phyloP scores from a whole-genome alignment of 2,113 vertebrate genomes.

The Cercocebus atys region DNA sequence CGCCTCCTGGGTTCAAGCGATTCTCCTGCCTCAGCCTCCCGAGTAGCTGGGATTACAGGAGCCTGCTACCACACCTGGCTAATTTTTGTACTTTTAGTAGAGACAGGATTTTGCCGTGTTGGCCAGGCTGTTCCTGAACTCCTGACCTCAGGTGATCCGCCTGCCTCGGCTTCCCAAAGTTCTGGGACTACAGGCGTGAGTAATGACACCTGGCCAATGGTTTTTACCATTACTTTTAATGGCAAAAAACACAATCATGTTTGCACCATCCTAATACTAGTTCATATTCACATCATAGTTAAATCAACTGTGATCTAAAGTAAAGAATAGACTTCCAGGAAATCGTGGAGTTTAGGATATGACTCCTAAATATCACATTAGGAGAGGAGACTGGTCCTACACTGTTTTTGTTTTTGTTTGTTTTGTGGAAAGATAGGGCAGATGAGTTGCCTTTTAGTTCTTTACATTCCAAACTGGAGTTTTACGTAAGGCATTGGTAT shows the following conservation, averaged over 20 bases:
- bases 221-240: neutral
- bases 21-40: too few relatives aligned
- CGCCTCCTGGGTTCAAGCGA: too few relatives aligned
- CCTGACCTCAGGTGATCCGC: too few relatives aligned
- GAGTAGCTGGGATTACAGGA: too few relatives aligned
- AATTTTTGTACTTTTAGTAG: too few relatives aligned
- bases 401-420: neutral
- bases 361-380: neutral
- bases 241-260: too few relatives aligned
- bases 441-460: neutral
- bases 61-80: too few relatives aligned
- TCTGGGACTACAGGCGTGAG: too few relatives aligned
- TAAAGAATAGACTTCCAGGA: neutral
- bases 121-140: too few relatives aligned
- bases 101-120: too few relatives aligned
- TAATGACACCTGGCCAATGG: neutral
- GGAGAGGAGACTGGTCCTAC: neutral
- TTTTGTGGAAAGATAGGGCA: neutral
- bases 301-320: conserved; percentile 10
- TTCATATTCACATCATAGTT: neutral
- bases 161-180: too few relatives aligned
- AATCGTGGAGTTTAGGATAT: neutral
- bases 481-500: neutral
- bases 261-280: neutral
- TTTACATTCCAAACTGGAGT: neutral